phyloP scores from a whole-genome alignment of 2,888 invertebrate species.

The Limnephilus rhombicus region DNA sequence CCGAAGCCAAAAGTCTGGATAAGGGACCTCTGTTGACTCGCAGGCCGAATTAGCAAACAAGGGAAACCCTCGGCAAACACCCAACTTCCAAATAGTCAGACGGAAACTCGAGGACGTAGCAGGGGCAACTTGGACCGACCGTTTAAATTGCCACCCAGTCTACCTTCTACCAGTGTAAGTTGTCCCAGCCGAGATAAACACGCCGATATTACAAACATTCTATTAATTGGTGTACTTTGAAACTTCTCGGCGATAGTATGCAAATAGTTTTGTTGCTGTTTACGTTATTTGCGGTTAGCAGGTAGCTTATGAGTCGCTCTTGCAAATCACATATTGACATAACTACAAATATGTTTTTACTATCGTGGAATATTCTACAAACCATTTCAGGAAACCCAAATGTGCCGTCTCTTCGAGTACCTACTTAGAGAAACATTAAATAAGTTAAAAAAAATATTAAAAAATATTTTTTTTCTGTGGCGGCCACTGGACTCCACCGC shows the following conservation, averaged over 20 bases:
- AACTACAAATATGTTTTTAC: background rate
- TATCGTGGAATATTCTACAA: background rate
- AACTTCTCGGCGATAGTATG: background rate
- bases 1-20: constrained; percentile 9
- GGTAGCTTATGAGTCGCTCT: background rate
- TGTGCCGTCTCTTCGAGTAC: background rate
- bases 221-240: constrained; percentile 6
- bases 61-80: constrained; percentile 39
- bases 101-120: background rate
- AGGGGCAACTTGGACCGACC: constrained; percentile 6
- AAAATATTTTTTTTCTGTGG: too few species aligned
- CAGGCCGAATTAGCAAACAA: constrained; percentile 32
- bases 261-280: constrained; percentile 1
- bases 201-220: constrained; percentile 35
- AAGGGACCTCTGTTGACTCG: constrained; percentile 17
- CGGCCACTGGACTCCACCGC: too few species aligned
- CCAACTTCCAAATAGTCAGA: constrained; percentile 25
- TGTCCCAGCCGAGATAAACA: constrained; percentile 36
- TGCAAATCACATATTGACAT: background rate
- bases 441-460: too few species aligned
- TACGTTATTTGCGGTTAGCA: background rate
- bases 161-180: constrained; percentile 5
- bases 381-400: background rate
- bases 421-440: too few species aligned
- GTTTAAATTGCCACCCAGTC: constrained; percentile 19